A percentile compares a stretch with the other conserved stretches of the same genome.
phyloP scores from a whole-genome alignment of 2,797 vertebrate genomes.

The Myotis planiceps region DNA sequence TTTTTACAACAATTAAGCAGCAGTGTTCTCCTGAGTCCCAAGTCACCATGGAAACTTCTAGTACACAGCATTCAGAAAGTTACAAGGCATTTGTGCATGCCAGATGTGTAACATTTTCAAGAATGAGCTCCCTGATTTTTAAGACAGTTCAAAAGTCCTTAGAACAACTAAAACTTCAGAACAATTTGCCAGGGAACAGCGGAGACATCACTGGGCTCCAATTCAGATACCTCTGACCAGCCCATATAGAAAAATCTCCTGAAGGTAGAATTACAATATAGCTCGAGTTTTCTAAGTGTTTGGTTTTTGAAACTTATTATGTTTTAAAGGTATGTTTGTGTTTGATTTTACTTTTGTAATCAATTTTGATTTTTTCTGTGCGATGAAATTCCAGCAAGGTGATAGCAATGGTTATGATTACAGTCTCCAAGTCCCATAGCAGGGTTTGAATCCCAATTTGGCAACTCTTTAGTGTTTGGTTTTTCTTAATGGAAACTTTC shows the following conservation, averaged over 20 bases:
- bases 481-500: constrained; percentile 47
- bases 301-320: not conserved
- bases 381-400: constrained; percentile 23
- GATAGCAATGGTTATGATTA: not conserved
- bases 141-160: not conserved
- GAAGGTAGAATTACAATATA: not conserved
- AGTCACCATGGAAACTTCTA: not conserved
- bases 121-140: constrained; percentile 1
- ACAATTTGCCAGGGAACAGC: constrained; percentile 2
- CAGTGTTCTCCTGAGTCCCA: not conserved
- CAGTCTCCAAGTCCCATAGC: not conserved
- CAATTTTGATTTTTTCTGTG: not conserved
- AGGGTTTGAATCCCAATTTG: not conserved
- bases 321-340: constrained; percentile 19
- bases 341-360: constrained; percentile 49
- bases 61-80: not conserved
- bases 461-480: not conserved
- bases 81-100: not conserved
- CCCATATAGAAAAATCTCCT: not conserved
- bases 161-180: constrained; percentile 39
- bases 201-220: not conserved
- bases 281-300: constrained; percentile 19
- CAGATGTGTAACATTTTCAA: not conserved
- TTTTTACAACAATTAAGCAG: constrained; percentile 16
- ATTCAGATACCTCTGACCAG: not conserved